A percentile compares a stretch with the other conserved stretches of the same genome.
phyloP scores from a whole-genome alignment of 92 coral and sea anemone genomes.

The Palythoa grandis region DNA sequence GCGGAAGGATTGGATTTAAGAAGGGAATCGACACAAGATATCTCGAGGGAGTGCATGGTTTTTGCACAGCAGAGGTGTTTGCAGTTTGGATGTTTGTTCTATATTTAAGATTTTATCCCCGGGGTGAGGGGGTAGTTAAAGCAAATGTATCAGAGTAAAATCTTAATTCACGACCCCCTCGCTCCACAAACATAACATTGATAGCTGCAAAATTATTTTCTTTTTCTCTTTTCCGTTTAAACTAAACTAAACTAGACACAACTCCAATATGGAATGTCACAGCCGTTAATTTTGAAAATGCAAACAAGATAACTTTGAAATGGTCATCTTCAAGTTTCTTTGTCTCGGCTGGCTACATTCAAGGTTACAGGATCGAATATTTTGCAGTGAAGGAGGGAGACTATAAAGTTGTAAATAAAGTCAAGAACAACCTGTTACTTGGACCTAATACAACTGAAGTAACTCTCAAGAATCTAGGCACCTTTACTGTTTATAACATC shows the following conservation, averaged over 20 bases:
- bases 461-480: conserved; percentile 41
- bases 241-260: background rate
- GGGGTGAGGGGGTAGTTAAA: too few species aligned
- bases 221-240: too few species aligned
- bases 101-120: too few species aligned
- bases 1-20: too few species aligned
- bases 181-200: too few species aligned
- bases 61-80: too few species aligned
- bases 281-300: background rate
- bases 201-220: too few species aligned
- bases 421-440: conserved; percentile 37
- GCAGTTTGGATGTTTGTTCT: too few species aligned
- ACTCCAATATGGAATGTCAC: conserved; percentile 3
- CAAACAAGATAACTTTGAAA: background rate
- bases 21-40: too few species aligned
- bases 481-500: conserved; percentile 57
- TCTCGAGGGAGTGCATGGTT: too few species aligned
- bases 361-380: conserved; percentile 63
- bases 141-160: too few species aligned
- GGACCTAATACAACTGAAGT: conserved; percentile 50
- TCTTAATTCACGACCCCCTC: too few species aligned
- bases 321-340: conserved; percentile 9
- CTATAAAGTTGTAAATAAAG: conserved; percentile 41
- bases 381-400: conserved; percentile 34
- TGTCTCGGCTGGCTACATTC: conserved; percentile 28